Percentiles rank a stretch among this genome's conserved stretches.
Evolutionary conservation across 2,888 invertebrate species (phyloP).

Genomic region (Deilephila porcellus): DNA sequence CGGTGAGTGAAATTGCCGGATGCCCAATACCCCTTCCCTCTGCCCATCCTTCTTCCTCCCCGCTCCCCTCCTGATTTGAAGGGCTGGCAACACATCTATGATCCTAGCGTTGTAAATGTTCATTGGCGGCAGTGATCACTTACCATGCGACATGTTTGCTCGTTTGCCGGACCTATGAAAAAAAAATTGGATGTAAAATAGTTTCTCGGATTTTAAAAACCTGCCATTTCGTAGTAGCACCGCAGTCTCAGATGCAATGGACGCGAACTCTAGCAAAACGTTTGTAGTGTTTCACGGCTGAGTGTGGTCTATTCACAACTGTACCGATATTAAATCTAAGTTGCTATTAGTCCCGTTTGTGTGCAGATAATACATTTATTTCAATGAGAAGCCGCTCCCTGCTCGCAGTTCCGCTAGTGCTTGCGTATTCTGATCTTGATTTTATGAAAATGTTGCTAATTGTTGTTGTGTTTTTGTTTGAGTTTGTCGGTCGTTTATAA

Average conservation of each 20-base stretch:
- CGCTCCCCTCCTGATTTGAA: too few species aligned
- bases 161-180: too few species aligned
- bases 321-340: neutral
- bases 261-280: slow-evolving; percentile 8
- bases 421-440: neutral
- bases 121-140: too few species aligned
- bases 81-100: too few species aligned
- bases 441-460: neutral
- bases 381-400: neutral
- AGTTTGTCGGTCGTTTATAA: neutral
- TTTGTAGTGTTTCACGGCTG: slow-evolving; percentile 14
- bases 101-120: too few species aligned
- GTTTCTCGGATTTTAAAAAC: neutral
- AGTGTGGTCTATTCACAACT: neutral
- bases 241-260: neutral
- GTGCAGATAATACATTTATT: slow-evolving; percentile 1
- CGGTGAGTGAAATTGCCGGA: too few species aligned
- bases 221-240: slow-evolving; percentile 1
- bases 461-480: neutral
- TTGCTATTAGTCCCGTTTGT: neutral
- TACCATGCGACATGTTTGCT: too few species aligned
- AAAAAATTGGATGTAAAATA: too few species aligned
- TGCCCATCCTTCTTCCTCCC: too few species aligned
- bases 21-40: too few species aligned
- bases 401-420: neutral